Conservation (phyloP, 2,113 vertebrate genomes). For the Actinemys pallida region DNA sequence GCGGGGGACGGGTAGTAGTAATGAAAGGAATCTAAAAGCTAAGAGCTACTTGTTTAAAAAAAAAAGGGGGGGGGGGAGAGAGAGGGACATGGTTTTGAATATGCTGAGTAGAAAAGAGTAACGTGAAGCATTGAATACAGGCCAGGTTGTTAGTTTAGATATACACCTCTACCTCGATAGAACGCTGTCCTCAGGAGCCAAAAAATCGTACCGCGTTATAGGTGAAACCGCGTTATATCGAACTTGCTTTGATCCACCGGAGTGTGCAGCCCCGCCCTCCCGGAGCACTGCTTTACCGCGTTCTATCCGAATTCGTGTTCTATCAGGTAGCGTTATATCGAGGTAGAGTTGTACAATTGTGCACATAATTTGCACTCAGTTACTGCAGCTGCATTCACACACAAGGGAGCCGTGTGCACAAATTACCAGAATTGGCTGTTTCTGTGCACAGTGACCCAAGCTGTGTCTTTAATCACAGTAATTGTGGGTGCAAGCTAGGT, state of each 20-base stretch:
- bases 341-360: accelerated
- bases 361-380: accelerated
- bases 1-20: accelerated
- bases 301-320: no score
- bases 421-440: accelerated
- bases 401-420: neutral
- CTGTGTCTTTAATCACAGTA: neutral
- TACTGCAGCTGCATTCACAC: accelerated
- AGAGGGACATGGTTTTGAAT: neutral
- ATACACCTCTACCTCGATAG: no score
- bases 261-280: no score
- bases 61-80: no score
- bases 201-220: no score
- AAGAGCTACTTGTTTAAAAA: accelerated
- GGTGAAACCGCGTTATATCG: no score
- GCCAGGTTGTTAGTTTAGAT: neutral
- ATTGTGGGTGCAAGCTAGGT: neutral
- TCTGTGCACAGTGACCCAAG: neutral
- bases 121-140: accelerated
- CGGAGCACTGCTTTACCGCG: no score
- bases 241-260: no score
- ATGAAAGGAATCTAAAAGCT: neutral
- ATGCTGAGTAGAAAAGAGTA: neutral
- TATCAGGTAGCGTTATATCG: no score
- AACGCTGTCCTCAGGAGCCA: no score